Percentiles rank a stretch among this genome's conserved stretches.
These are phyloP conservation scores for Sebastolobus alascanus DNA, from an alignment of 2,797 vertebrate species.

Conservation along the genomic window DNA sequence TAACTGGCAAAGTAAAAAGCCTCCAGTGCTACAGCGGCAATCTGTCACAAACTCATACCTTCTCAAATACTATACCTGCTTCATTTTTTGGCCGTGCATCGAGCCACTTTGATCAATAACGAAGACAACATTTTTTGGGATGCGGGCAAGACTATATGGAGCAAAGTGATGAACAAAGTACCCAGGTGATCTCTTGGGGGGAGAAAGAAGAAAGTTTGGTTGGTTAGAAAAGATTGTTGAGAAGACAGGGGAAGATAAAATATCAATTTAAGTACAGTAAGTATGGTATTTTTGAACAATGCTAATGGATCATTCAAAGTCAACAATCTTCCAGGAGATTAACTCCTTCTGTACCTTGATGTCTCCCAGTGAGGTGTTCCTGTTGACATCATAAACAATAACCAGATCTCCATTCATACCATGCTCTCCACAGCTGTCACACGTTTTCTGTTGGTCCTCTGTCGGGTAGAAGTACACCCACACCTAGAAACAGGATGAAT, in stretches of 20 bases:
- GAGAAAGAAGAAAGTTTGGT: constrained; percentile 1
- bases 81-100: constrained; percentile 83
- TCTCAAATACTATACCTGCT: constrained; percentile 73
- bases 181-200: constrained; percentile 67
- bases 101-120: constrained; percentile 87
- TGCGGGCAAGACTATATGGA: constrained; percentile 73
- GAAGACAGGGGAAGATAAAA: neutral
- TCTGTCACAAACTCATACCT: neutral
- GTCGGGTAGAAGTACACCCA: constrained; percentile 84
- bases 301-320: neutral
- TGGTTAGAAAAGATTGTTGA: constrained; percentile 1
- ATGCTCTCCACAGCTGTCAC: constrained; percentile 74
- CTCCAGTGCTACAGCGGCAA: neutral
- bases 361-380: constrained; percentile 72
- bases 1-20: neutral
- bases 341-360: constrained; percentile 71
- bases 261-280: neutral
- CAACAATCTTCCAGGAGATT: neutral
- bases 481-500: constrained; percentile 65
- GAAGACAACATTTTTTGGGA: constrained; percentile 87
- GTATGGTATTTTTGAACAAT: too few species aligned
- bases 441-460: constrained; percentile 78
- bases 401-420: constrained; percentile 85
- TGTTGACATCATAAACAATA: constrained; percentile 83
- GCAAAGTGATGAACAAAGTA: constrained; percentile 89